Evolutionary conservation across 2,888 invertebrate species (phyloP).

Genomic region (Aelia acuminata): DNA sequence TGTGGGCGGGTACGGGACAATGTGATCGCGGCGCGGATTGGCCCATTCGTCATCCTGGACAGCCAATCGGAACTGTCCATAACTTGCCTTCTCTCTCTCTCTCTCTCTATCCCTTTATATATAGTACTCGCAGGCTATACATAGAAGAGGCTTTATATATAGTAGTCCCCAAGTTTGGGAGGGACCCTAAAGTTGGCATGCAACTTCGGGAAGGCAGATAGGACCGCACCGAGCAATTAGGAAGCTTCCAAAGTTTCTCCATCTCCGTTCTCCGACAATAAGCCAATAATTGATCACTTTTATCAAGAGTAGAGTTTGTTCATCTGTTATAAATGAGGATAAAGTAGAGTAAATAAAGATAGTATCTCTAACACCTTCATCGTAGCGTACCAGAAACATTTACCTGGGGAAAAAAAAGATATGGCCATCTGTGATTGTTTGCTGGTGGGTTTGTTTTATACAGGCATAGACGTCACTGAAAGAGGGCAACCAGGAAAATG

Average conservation of each 20-base stretch:
- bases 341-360: not conserved
- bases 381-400: no score
- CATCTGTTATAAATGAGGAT: not conserved
- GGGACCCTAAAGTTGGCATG: slow-evolving; percentile 20
- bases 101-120: slow-evolving; percentile 18
- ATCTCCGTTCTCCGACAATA: not conserved
- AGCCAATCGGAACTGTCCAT: slow-evolving; percentile 12
- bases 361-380: no score
- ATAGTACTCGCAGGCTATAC: not conserved
- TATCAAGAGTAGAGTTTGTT: not conserved
- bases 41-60: slow-evolving; percentile 14
- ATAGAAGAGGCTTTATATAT: not conserved
- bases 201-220: not conserved
- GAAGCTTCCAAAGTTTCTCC: not conserved
- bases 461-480: no score
- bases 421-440: no score
- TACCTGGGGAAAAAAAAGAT: no score
- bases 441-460: no score
- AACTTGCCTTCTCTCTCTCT: not conserved
- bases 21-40: not conserved
- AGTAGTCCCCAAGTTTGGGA: slow-evolving; percentile 18
- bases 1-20: not conserved
- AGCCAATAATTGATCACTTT: not conserved
- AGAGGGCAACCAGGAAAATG: no score
- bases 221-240: not conserved